Base-by-base conservation (phyloP, 23 tunicate species). In the Halocynthia roretzi region DNA sequence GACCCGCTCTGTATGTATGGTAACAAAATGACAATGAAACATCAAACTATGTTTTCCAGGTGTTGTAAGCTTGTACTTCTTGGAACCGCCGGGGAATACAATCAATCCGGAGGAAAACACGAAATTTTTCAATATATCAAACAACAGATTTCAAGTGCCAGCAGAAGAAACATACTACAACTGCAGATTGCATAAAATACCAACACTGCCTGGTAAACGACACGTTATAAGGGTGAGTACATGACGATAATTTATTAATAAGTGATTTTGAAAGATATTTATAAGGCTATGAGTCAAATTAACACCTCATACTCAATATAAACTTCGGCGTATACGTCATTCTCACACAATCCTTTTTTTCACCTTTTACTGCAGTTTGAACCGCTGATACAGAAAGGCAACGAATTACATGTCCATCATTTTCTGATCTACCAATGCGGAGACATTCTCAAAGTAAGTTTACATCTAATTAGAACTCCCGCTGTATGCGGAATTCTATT, bases 111-210 rank as follows among this genome's bases (percentile, higher is more conserved):
- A 31, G 44, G 44, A 31, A 31, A 31, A 31, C 44, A 31, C 44
- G 4, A 4, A 31, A 31, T 31, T 31, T 31, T 31, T 79, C 74
- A 80, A 80, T 52, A 71, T 85, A 8, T 22, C 71, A 21, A 80
- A 71, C 60, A 78, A 80, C 4, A 71, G 78, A 6, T 80, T 85
- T 53, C 70, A 72, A 56, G 18, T 85, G 22, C 90, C 90, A 9
- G 76, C 90, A 5, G 76, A 53, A 9, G 68, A 67, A 61, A 77
- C 84, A 20, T 80, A 85, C 62, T 85, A 85, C 80, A 85, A 85
- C 56, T 85, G 90, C 69, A 83, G 74, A 22, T 15, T 85, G 15
- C 23, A 64, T 51, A 78, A 71, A 52, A 62, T 85, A 12, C 90
- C 90, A 5, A 51, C 63, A 19, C 22, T 78, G 61, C 10, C 83